A percentile compares a stretch with the other conserved stretches of the same genome.
Conservation (phyloP, 2,888 invertebrate genomes). For the Leptinotarsa tumamoca region DNA sequence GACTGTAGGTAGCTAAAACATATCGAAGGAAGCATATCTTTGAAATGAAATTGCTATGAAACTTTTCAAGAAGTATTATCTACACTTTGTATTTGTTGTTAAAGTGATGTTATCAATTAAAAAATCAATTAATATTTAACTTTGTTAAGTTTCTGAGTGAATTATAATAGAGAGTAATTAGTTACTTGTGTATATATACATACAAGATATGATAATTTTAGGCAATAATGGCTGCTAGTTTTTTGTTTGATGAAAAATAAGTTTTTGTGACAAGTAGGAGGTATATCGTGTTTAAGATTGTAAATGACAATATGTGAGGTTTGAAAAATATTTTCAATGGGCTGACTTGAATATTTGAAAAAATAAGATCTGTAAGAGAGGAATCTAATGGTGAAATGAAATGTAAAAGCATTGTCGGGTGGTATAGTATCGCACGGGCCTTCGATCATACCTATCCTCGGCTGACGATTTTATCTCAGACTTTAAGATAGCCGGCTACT, state of each 20-base stretch:
- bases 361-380: too few species aligned
- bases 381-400: too few species aligned
- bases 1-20: background rate
- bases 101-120: slow-evolving; percentile 5
- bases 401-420: too few species aligned
- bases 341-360: background rate
- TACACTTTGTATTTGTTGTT: slow-evolving; percentile 12
- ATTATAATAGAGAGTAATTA: slow-evolving; percentile 2
- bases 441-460: too few species aligned
- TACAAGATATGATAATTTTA: background rate
- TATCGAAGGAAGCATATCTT: slow-evolving; percentile 14
- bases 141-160: slow-evolving; percentile 13
- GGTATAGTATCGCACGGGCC: too few species aligned
- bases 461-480: too few species aligned
- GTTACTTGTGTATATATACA: background rate
- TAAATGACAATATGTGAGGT: background rate
- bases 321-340: background rate
- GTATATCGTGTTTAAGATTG: background rate
- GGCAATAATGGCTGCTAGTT: slow-evolving; percentile 7
- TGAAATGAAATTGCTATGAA: background rate
- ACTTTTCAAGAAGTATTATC: slow-evolving; percentile 10
- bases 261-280: background rate
- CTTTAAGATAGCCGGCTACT: too few species aligned
- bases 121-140: background rate
- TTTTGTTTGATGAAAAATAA: background rate